phyloP scores from a whole-genome alignment of 2,113 vertebrate species.

The Phyllostomus discolor region DNA sequence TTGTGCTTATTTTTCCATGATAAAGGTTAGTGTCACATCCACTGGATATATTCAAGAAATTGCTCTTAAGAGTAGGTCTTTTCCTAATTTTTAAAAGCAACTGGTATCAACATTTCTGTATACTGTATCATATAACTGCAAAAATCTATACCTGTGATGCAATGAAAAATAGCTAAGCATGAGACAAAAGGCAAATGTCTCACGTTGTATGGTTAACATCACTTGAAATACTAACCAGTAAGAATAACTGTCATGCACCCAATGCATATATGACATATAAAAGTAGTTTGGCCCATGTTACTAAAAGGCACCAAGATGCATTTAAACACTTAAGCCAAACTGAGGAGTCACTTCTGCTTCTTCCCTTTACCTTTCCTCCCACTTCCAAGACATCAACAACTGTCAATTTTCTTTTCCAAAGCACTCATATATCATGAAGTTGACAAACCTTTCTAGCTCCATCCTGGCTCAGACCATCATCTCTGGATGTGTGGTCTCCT shows the following conservation, averaged over 20 bases:
- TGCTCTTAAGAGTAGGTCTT: not conserved
- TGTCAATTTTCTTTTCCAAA: not conserved
- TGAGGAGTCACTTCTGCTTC: not conserved
- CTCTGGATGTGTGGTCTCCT: not conserved
- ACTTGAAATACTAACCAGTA: not conserved
- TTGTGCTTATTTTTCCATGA: not conserved
- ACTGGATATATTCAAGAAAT: not conserved
- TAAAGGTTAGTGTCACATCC: not conserved
- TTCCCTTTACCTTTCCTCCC: not conserved
- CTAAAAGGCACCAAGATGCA: not conserved
- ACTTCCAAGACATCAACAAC: not conserved
- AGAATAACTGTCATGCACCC: not conserved
- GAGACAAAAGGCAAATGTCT: not conserved
- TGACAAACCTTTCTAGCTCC: not conserved
- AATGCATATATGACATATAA: not conserved
- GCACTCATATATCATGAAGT: not conserved
- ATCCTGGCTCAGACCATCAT: not conserved
- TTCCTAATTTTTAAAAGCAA: not conserved
- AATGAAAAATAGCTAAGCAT: not conserved
- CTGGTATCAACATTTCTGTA: not conserved
- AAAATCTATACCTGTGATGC: not conserved
- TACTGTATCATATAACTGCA: not conserved
- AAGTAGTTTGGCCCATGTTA: not conserved
- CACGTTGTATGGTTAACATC: not conserved
- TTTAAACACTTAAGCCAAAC: not conserved